Conservation (phyloP, 2,888 invertebrate species). For the Spicauda simplicius region DNA sequence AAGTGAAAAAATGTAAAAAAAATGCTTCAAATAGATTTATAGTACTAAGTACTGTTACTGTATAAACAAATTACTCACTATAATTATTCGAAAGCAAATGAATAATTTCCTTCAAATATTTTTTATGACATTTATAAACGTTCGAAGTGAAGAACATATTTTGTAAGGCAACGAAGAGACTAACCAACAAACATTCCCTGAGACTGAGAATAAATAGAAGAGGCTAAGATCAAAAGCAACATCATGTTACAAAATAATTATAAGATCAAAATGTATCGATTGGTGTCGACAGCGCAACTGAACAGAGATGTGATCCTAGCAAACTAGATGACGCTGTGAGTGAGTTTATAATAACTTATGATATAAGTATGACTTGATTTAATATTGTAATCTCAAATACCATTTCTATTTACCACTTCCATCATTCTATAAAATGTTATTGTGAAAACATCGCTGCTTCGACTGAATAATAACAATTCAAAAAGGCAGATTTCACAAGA, state of each 20-base stretch:
- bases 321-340: not conserved
- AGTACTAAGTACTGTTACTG: constrained; percentile 61
- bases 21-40: constrained; percentile 69
- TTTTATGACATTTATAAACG: constrained; percentile 72
- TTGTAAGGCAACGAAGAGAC: constrained; percentile 84
- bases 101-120: constrained; percentile 74
- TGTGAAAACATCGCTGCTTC: too few relatives aligned
- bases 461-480: too few relatives aligned
- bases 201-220: constrained; percentile 76
- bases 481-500: too few relatives aligned
- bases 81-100: constrained; percentile 51
- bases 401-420: too few relatives aligned
- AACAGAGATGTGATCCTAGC: not conserved
- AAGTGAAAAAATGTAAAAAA: constrained; percentile 47
- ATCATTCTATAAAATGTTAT: too few relatives aligned
- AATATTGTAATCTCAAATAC: too few relatives aligned
- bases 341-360: too few relatives aligned
- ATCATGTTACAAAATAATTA: constrained; percentile 59
- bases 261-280: constrained; percentile 52
- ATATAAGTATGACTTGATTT: too few relatives aligned
- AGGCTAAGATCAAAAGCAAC: constrained; percentile 73
- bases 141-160: constrained; percentile 70
- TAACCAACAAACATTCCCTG: constrained; percentile 83
- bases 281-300: constrained; percentile 18
- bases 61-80: constrained; percentile 50